A percentile compares a stretch with the other conserved stretches of the same genome.
These are phyloP conservation scores for Darevskia nairensis DNA, from an alignment of 2,797 vertebrate genomes.

Conservation along the genomic window DNA sequence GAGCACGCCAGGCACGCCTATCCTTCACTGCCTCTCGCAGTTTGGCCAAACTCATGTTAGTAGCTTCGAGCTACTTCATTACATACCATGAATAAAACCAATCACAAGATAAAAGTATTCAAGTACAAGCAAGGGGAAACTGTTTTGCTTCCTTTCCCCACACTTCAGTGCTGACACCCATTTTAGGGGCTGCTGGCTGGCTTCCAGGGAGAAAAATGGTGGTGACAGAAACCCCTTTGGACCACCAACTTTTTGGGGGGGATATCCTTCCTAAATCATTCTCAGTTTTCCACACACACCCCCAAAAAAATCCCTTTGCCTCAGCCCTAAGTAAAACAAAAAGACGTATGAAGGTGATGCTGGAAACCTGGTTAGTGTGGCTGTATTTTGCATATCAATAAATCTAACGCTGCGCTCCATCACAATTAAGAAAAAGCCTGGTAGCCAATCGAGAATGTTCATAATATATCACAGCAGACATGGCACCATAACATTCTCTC, in stretches of 20 bases:
- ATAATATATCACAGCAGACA: constrained; percentile 16
- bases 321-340: neutral
- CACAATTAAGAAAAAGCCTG: constrained; percentile 60
- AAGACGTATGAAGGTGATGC: constrained; percentile 34
- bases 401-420: constrained; percentile 25
- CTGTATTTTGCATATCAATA: constrained; percentile 39
- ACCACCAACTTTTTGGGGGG: too few species aligned
- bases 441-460: constrained; percentile 39
- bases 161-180: too few species aligned
- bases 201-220: neutral
- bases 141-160: neutral
- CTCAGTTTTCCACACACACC: neutral
- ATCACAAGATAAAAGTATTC: too few species aligned
- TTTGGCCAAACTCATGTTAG: too few species aligned
- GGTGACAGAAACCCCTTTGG: neutral
- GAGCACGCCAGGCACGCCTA: too few species aligned
- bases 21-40: too few species aligned
- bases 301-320: neutral
- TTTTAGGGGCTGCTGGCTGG: neutral
- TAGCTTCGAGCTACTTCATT: too few species aligned
- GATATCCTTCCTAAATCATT: neutral
- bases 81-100: neutral
- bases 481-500: constrained; percentile 46
- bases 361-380: constrained; percentile 14
- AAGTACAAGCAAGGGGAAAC: neutral